Base-by-base conservation (phyloP, 2,113 vertebrate genomes). In the Rallus limicola region DNA sequence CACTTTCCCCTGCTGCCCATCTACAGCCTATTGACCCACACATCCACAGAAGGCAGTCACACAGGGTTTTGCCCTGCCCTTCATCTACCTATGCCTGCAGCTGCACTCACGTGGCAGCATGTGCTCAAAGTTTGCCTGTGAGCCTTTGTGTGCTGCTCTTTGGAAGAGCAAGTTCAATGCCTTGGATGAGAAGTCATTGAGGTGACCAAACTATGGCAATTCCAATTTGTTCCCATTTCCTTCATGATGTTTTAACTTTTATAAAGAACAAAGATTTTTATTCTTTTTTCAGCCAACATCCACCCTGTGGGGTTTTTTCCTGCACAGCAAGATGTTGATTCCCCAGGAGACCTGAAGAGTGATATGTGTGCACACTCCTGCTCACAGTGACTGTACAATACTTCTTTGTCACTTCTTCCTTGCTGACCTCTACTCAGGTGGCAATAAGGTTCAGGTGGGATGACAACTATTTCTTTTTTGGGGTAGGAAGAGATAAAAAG, bases 261-360 rank as follows among this genome's bases (percentile, higher is more conserved):
- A 76, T 44, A 12, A 71, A 59, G 13, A 80, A 71, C 28, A 42
- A 59, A 3, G 13, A n/a, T 62, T 79, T 48, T 36, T 36, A 9
- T 26, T 31, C 16, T 26, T 50, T 50, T 55, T 65, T 29, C 31
- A 31, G 26, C 8, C 14, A 25, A 16, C 18, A 48, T 71, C 11
- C n/a, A 59, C 5, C 38, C 5, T n/a, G 18, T 55, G 14, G 5
- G 11, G 46, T 44, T 86, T 71, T 71, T 71, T 53, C 28, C 58
- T 63, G 46, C 64, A 33, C 55, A 52, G 34, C 3, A 34, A 77
- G 14, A 7, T 55, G 11, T 13, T 65, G 38, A 71, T 56, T 85
- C 7, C 11, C 7, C 26, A 0, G 0, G 38, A 60, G 16, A 60
- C 5, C 9, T 3, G 16, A 6, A 55, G 9, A 75, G 9, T 3